These are phyloP conservation scores for Amazonetta brasiliensis DNA, from an alignment of 2,797 vertebrate genomes.

Conservation along the genomic window DNA sequence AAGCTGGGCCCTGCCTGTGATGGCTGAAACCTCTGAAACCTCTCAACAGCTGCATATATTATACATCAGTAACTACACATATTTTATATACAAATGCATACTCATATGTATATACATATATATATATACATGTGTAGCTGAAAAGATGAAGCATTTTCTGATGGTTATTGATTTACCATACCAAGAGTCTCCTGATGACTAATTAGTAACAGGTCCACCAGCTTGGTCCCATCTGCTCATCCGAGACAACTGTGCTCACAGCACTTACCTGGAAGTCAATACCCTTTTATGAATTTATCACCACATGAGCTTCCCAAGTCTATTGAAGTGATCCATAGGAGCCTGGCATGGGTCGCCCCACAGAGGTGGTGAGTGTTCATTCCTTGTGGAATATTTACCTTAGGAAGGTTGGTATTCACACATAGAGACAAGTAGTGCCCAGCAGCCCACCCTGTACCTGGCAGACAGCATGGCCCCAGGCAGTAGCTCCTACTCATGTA, in stretches of 20 bases:
- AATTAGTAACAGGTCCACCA: not conserved
- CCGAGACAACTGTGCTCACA: not conserved
- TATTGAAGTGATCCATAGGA: not conserved
- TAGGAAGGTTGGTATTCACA: not conserved
- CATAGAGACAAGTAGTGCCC: not conserved
- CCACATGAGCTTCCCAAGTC: not conserved
- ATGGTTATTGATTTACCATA: not conserved
- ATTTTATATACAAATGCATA: not conserved
- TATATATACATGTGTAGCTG: not conserved
- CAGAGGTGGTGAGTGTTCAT: rapidly evolving
- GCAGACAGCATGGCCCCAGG: not conserved
- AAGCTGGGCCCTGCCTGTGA: not conserved
- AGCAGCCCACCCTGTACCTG: too few species aligned
- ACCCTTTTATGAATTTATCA: not conserved
- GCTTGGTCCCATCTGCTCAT: not conserved
- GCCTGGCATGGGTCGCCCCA: too few species aligned
- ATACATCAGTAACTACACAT: not conserved
- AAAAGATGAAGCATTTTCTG: not conserved
- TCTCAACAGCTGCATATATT: not conserved
- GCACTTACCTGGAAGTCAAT: not conserved
- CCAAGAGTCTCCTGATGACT: not conserved
- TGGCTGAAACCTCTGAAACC: not conserved
- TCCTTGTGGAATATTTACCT: not conserved
- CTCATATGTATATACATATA: rapidly evolving
- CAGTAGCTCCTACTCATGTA: not conserved